Evolutionary conservation across 2,888 invertebrate genomes (phyloP).

Genomic region (Andrena fulva): DNA sequence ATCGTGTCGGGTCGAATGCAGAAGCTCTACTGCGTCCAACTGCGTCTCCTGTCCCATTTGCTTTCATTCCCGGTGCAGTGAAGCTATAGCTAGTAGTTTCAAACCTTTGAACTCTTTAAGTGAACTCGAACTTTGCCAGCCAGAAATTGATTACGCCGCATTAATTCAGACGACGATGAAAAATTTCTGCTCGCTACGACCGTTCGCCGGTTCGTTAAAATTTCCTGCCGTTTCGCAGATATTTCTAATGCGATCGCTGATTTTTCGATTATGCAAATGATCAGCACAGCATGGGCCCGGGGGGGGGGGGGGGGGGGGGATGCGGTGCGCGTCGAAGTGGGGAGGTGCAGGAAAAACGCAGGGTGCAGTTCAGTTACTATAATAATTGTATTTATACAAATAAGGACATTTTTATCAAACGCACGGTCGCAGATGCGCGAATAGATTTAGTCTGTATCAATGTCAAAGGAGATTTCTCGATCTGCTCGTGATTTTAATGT

Average conservation of each 20-base stretch:
- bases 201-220: too few species aligned
- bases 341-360: neutral
- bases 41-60: constrained; percentile 2
- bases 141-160: neutral
- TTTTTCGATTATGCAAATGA: too few species aligned
- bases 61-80: neutral
- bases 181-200: neutral
- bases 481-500: constrained; percentile 67
- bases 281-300: too few species aligned
- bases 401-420: constrained; percentile 64
- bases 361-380: constrained; percentile 47
- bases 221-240: too few species aligned
- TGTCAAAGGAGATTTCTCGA: constrained; percentile 73
- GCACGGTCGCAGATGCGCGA: constrained; percentile 45
- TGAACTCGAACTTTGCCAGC: neutral
- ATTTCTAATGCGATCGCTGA: too few species aligned
- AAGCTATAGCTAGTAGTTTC: neutral
- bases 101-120: constrained; percentile 30
- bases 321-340: too few species aligned
- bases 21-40: constrained; percentile 39
- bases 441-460: constrained; percentile 72
- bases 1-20: constrained; percentile 80
- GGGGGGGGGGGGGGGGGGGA: too few species aligned
- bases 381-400: constrained; percentile 76
- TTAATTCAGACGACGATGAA: neutral